Evolutionary conservation across 2,797 vertebrate species (phyloP), one percentile per base, ranked within the genome.

Genomic region (Margarornis squamiger): DNA sequence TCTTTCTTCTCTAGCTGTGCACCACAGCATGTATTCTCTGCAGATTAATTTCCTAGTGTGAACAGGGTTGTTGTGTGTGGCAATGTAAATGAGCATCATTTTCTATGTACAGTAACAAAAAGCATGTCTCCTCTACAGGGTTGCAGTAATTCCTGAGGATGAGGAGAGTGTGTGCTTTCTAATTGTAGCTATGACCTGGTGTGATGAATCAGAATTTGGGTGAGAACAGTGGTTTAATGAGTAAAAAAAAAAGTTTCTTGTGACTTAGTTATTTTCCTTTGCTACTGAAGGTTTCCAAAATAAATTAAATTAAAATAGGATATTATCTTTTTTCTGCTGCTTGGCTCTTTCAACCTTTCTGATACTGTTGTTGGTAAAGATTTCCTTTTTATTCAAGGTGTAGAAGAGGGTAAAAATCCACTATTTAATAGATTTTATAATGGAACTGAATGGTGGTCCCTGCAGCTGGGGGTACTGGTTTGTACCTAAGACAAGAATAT

Each of bases 381-480:
- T 54, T 78, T 75, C 68, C 23, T 76, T 74, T 49, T 65, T 34
- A 13, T 48, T 75, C 23, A 27, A 26, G 46, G 10, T 2, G 2
- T 57, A 49, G 23, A 72, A 81, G 10, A 3, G 4, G 0, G 1
- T 34, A n/a, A 48, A 81, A 59, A 67, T 45, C 18, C 13, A 41
- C 19, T 65, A 19, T 59, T 77, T 68, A 66, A 58, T 39, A 59
- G 7, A 5, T 54, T 59, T 70, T 54, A 20, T 21, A 72, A 34
- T 12, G 3, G 8, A 49, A 54, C 21, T 1, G 0, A 61, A 7
- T 72, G 20, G 23, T 82, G 20, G 29, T n/a, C 32, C 10, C 41
- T 68, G 38, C 51, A 66, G 52, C 34, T 59, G 30, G 30, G 52
- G 15, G 26, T 54, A 54, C 19, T 54, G 32, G 19, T 32, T 30